Evolutionary conservation across 2,888 invertebrate species (phyloP), one percentile per base, ranked within the genome.

Genomic region (Nemapogon koenigi): DNA sequence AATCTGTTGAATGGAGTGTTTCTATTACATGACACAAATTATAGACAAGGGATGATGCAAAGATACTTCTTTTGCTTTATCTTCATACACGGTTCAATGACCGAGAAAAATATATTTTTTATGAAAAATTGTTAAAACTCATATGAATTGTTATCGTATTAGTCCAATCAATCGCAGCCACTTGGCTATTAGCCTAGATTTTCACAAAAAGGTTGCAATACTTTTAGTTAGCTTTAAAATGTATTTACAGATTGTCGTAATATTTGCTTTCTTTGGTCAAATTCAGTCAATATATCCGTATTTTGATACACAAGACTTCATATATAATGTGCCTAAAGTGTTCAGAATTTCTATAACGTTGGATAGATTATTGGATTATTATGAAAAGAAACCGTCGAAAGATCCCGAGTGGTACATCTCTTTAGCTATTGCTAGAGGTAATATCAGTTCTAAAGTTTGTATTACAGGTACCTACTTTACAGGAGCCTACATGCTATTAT

Each of bases 241-340:
- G 76, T 57, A 46, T 44, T 59, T 56, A 50, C 53, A 57, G 44
- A 53, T 64, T 51, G 62, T 52, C 38, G 50, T 64, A 45, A 49
- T 69, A 31, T 46, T 49, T 8, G 43, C 49, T 25, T 35, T 61
- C 10, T 41, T 53, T 3, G 43, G 49, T 16, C 14, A 41, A 8
- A 49, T 47, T 39, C 42, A 46, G n/a, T 57, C 60, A 22, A 75
- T 76, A 40, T 78, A 78, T 44, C 76, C 78, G 2, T 78, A 73
- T 42, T 78, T 76, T 41, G 78, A 78, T 43, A 78, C 78, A 1
- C 76, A 78, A 47, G 78, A 76, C 41, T 76, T 76, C 43, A 76
- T 78, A 26, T 78, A 78, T 40, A 78, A 78, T 54, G 59, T 78
- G n/a, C 76, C 78, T 0, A 76, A 78, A 52, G 78, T 75, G 13